Conservation (phyloP, 2,797 vertebrate genomes). For the Thalassophryne amazonica region DNA sequence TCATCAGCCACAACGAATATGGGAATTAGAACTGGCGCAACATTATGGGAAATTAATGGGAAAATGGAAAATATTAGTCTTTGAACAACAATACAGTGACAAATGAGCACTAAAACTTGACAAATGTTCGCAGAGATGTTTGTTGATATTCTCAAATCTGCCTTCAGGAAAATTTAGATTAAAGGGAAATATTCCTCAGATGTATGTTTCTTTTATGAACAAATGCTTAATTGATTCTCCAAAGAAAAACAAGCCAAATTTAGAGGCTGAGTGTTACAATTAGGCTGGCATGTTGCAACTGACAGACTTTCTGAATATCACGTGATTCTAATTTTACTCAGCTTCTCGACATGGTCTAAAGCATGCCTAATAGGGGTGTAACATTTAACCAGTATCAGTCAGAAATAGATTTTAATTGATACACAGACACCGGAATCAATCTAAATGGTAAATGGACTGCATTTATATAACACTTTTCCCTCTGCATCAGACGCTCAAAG, state of each 20-base stretch:
- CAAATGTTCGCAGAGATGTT: background rate
- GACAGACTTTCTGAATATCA: conserved; percentile 36
- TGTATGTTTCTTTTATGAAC: conserved; percentile 6
- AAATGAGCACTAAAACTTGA: background rate
- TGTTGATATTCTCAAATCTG: conserved; percentile 8
- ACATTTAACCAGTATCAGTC: too few species aligned
- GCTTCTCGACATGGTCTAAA: background rate
- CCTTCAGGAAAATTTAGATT: conserved; percentile 3
- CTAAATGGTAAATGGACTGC: too few species aligned
- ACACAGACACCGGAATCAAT: too few species aligned
- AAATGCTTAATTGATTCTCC: conserved; percentile 9
- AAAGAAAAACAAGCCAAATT: conserved; percentile 22
- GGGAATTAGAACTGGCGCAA: background rate
- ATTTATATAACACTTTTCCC: too few species aligned
- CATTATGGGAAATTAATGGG: background rate
- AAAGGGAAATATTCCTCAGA: background rate
- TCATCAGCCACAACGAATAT: conserved; percentile 17
- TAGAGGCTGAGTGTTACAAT: conserved; percentile 42
- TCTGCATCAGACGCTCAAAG: too few species aligned
- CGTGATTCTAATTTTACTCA: conserved; percentile 11
- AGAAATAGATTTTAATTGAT: too few species aligned
- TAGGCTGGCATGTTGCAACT: conserved; percentile 28
- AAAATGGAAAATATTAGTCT: conserved; percentile 2
- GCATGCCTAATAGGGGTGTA: too few species aligned
- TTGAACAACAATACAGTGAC: background rate